Evolutionary conservation across 2,888 invertebrate genomes (phyloP), one percentile per base, ranked within the genome.

Genomic region (Athalia circularis): DNA sequence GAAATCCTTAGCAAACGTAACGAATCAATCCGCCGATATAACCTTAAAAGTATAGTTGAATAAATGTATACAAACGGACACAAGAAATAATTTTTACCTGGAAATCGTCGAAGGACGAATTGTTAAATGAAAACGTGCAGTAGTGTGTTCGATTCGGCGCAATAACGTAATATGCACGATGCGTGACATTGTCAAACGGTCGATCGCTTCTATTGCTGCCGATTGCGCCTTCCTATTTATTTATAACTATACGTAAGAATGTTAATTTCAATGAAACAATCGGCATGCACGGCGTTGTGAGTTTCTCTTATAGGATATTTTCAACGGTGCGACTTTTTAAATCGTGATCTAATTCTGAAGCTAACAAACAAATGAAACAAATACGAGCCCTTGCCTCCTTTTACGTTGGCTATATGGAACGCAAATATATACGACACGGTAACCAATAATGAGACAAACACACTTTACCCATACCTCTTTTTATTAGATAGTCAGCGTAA

Each of bases 31-130:
- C 45, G 47, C 29, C 29, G 29, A 29, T 29, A 72, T 13, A 45
- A 72, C 77, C 79, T 77, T 57, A 70, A 67, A 50, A 45, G 62
- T 76, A 54, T 64, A 77, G 65, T 80, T 13, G 47, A 7, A 5
- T n/a, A 47, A 13, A 8, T 52, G 29, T 52, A n/a, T n/a, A 59
- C 13, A 3, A 45, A 45, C 61, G 75, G 43, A 57, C 77, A 74
- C 80, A 82, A 82, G 82, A 83, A 84, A 84, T 29, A 29, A 29
- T 81, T 81, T 74, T 80, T 83, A 77, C 79, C 65, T 76, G 79
- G 80, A 82, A 81, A 82, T 83, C 72, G 72, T 78, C 82, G 81
- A 84, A 84, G 83, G 83, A 78, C 80, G 77, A 29, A 29, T 29
- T 29, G 29, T 29, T 77, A 81, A 82, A 84, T 81, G 82, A 83